Percentiles rank a stretch among this genome's conserved stretches.
Evolutionary conservation across 2,113 vertebrate species (phyloP).

Genomic region (Bubo blakistoni): DNA sequence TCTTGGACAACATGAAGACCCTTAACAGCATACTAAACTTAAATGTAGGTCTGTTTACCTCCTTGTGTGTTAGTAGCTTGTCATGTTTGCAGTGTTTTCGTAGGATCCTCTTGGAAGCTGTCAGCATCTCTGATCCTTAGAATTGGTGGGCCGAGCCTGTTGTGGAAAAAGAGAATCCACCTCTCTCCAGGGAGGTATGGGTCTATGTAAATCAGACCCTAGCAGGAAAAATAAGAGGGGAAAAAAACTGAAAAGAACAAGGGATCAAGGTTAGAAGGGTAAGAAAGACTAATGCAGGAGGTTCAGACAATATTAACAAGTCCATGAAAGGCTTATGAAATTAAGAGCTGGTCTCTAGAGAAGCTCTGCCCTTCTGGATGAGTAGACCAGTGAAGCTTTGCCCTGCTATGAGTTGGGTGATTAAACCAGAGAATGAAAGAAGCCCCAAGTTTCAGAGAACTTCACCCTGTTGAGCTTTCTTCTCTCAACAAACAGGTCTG

Average conservation of each 20-base stretch:
- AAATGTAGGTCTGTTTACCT: not conserved
- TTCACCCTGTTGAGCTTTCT: not conserved
- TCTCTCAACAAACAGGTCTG: not conserved
- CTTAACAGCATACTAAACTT: not conserved
- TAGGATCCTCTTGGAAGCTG: not conserved
- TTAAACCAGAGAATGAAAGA: not conserved
- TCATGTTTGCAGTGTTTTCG: not conserved
- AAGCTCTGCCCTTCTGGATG: not conserved
- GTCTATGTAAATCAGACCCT: not conserved
- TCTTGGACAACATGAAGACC: not conserved
- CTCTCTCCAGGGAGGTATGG: not conserved
- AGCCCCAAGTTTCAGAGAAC: not conserved
- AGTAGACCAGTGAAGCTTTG: not conserved
- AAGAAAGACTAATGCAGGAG: not conserved
- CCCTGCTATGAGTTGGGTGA: no score
- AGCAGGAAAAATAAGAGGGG: not conserved
- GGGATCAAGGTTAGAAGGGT: not conserved
- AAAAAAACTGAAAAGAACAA: not conserved
- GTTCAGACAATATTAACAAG: not conserved
- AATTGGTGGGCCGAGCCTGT: not conserved
- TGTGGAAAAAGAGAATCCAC: not conserved
- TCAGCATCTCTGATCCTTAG: not conserved
- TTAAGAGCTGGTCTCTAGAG: not conserved
- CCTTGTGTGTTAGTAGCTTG: not conserved
- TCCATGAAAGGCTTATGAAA: not conserved